Conservation (phyloP, 2,113 vertebrate species). For the Planiliza haematocheilus region DNA sequence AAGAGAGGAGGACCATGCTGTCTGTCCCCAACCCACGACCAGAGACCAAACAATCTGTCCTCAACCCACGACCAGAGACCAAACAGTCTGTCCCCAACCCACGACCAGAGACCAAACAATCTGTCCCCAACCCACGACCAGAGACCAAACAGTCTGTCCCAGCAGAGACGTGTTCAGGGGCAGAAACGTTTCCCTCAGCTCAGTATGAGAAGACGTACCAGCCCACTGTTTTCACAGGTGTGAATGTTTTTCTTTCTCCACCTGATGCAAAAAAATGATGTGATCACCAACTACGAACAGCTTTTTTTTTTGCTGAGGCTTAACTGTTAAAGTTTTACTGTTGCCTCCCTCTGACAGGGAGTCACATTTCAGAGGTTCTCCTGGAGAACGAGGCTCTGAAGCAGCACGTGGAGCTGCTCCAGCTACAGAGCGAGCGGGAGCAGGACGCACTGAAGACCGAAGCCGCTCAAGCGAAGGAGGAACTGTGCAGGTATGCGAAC, state of each 20-base stretch:
- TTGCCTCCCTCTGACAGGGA: constrained; percentile 59
- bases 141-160: constrained; percentile 11
- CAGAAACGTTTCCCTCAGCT: constrained; percentile 63
- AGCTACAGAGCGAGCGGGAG: constrained; percentile 82
- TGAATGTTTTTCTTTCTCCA: background rate
- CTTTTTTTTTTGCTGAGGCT: too few species aligned
- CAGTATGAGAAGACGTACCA: constrained; percentile 85
- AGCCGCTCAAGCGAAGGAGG: constrained; percentile 74
- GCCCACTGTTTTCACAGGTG: constrained; percentile 81
- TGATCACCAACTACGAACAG: too few species aligned
- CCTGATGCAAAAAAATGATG: background rate
- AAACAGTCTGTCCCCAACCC: constrained; percentile 6
- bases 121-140: background rate
- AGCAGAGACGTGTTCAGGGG: background rate
- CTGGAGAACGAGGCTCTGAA: constrained; percentile 88
- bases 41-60: background rate
- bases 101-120: constrained; percentile 26
- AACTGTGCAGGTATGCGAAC: constrained; percentile 77
- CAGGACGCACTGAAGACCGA: constrained; percentile 75
- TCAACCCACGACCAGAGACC: constrained; percentile 24
- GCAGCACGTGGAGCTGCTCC: constrained; percentile 81
- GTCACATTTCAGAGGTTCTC: constrained; percentile 85
- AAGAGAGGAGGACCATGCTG: constrained; percentile 87
- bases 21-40: constrained; percentile 57
- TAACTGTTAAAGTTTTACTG: background rate